These are phyloP conservation scores for Coccyzus lansbergi DNA, from an alignment of 2,797 vertebrate species.

Conservation along the genomic window DNA sequence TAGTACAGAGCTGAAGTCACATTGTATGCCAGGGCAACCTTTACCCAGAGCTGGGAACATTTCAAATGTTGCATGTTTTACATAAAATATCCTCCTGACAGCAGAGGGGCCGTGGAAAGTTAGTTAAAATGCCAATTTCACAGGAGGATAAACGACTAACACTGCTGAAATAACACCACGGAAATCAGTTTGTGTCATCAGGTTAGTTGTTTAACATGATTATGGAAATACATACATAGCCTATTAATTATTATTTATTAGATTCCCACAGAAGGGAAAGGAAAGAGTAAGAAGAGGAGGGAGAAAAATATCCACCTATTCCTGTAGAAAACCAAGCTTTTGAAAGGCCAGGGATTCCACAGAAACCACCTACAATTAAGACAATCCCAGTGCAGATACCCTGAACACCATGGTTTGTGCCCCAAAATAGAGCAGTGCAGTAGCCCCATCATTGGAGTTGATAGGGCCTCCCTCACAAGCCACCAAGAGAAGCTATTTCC, in stretches of 20 bases:
- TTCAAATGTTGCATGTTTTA: neutral
- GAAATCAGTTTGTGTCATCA: neutral
- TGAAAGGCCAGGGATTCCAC: neutral
- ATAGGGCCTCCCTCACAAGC: neutral
- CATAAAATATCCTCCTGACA: neutral
- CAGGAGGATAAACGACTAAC: neutral
- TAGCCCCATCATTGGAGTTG: fast-evolving
- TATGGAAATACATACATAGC: neutral
- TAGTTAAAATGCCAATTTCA: neutral
- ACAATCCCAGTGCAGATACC: neutral
- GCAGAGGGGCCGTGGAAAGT: neutral
- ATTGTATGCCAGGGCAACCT: neutral
- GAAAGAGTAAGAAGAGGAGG: neutral
- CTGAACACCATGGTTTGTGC: fast-evolving
- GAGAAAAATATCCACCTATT: neutral
- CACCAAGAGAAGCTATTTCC: neutral
- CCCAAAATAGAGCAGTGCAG: fast-evolving
- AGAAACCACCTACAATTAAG: neutral
- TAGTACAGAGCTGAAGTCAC: conserved; percentile 28
- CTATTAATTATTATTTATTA: neutral
- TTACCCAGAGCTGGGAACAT: neutral
- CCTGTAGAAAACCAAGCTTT: neutral
- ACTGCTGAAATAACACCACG: neutral
- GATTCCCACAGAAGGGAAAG: neutral
- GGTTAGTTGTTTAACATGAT: neutral